These are phyloP conservation scores for Ammospiza caudacuta DNA, from an alignment of 2,113 vertebrate genomes.

Conservation along the genomic window DNA sequence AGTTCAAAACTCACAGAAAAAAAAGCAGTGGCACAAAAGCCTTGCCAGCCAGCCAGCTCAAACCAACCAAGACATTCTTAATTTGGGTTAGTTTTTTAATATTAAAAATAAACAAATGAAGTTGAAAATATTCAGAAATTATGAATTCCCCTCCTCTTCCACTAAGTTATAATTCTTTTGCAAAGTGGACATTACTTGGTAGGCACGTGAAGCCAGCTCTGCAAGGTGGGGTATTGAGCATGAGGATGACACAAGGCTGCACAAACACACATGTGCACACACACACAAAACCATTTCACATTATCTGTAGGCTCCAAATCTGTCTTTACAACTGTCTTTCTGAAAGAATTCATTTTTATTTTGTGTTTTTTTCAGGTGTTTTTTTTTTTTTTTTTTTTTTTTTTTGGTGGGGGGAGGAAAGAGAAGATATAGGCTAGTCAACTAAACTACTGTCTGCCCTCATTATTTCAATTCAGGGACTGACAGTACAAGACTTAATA, in stretches of 20 bases:
- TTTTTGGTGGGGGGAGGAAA: background rate
- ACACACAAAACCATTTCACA: background rate
- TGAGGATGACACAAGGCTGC: background rate
- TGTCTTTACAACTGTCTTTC: background rate
- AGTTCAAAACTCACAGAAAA: background rate
- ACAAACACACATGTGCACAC: background rate
- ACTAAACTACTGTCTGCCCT: conserved; percentile 63
- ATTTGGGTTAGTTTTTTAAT: background rate
- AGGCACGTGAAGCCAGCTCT: background rate
- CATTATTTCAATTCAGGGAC: conserved; percentile 74
- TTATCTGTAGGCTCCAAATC: background rate
- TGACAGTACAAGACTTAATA: conserved; percentile 79
- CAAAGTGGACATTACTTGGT: background rate
- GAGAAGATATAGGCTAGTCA: conserved; percentile 36
- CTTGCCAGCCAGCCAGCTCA: background rate
- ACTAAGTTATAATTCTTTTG: background rate
- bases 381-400: too few species aligned
- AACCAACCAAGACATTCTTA: background rate
- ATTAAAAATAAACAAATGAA: background rate
- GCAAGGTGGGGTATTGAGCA: background rate
- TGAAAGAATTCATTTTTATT: background rate
- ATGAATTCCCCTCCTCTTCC: background rate
- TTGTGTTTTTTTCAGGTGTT: background rate
- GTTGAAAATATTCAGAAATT: background rate
- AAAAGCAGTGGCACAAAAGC: conserved; percentile 8